Evolutionary conservation across 2,113 vertebrate genomes (phyloP), one percentile per base, ranked within the genome.

Genomic region (Pleuronectes platessa): DNA sequence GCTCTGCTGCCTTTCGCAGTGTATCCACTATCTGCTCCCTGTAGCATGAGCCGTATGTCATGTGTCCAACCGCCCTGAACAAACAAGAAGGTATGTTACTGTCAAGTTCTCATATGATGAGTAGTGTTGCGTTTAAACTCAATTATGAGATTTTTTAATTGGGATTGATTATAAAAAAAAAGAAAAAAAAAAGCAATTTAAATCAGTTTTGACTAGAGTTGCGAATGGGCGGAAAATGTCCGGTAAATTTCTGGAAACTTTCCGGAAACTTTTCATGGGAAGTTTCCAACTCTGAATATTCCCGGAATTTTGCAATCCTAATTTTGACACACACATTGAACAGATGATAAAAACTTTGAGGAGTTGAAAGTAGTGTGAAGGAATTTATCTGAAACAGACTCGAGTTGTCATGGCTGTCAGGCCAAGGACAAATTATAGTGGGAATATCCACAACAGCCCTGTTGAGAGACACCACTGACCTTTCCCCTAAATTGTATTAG

Each of bases 41-140:
- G 88, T 98, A 98, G 76, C 87, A 92, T 27, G n/a, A 90, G 37
- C 98, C 98, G 2, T 99, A 99, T 0, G 95, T 84, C 87, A 95
- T 94, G 89, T 99, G 92, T 63, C 98, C 98, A 12, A 97, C 95
- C 14, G 98, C 97, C 98, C 98, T 99, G 83, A 3, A 75, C 59
- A 18, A 68, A 18, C 8, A 54, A 20, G 3, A 81, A 74, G 20
- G 24, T 18, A n/a, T 18, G n/a, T 67, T 26, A 59, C n/a, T 67
- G 37, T 26, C 51, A 21, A 71, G 14, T 31, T 27, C 27, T 7
- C 7, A 31, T 31, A 7, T 7, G 6, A 18, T 51, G 51, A 54
- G 20, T 1, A 54, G 51, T 54, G 51, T 20, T 21, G 8, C 23
- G 3, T 21, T 13, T 55, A 24, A 53, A 61, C 17, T 1, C 9